phyloP scores from a whole-genome alignment of 2,888 invertebrate species.

The Coelogynopora nodosa region DNA sequence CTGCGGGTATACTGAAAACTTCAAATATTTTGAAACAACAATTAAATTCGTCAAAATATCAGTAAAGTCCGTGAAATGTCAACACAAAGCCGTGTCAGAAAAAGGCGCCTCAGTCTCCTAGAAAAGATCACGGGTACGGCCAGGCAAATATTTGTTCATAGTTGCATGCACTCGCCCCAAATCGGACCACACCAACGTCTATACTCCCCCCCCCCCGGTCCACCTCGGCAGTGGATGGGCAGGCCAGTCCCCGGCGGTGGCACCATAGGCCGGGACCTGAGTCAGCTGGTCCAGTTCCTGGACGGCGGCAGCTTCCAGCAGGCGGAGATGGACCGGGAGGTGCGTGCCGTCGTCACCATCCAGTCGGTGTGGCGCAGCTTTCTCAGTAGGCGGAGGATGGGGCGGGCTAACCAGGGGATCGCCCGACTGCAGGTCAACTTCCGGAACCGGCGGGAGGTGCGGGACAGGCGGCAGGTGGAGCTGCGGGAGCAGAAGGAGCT shows the following conservation, averaged over 20 bases:
- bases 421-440: slow-evolving; percentile 57
- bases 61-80: too few relatives aligned
- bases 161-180: too few relatives aligned
- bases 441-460: slow-evolving; percentile 33
- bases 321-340: slow-evolving; percentile 52
- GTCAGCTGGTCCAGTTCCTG: slow-evolving; percentile 53
- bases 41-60: too few relatives aligned
- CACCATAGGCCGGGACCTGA: slow-evolving; percentile 51
- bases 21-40: too few relatives aligned
- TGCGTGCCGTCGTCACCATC: slow-evolving; percentile 55
- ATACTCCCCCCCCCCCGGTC: too few relatives aligned
- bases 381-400: slow-evolving; percentile 53
- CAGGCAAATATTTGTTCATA: too few relatives aligned
- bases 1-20: too few relatives aligned
- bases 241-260: too few relatives aligned
- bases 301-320: slow-evolving; percentile 53
- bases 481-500: neutral
- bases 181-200: too few relatives aligned
- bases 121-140: too few relatives aligned
- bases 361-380: slow-evolving; percentile 59
- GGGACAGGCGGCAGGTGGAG: neutral
- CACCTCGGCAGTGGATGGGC: slow-evolving; percentile 54
- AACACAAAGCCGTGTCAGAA: too few relatives aligned
- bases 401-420: slow-evolving; percentile 54
- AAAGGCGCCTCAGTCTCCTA: too few relatives aligned